Evolutionary conservation across 1,140 invertebrate genomes (phyloP), one percentile per base, ranked within the genome.

Genomic region (Mycetomoellerius zeteki): DNA sequence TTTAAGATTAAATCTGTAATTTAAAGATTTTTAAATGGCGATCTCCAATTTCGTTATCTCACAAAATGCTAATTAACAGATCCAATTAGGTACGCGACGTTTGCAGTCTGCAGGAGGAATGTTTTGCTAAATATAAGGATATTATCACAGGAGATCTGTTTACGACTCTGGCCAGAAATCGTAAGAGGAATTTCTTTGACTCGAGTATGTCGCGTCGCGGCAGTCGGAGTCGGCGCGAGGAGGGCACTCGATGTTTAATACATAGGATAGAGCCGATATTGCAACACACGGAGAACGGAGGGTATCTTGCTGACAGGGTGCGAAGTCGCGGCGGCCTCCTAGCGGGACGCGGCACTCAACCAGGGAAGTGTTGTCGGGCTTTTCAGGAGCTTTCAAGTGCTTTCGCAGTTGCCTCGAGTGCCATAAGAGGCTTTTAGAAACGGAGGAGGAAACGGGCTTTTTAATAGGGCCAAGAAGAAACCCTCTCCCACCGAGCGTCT

Each of bases 381-480:
- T 95, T 95, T 95, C 95, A 95, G 94, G 94, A 95, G 94, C 95
- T 95, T 95, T 95, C 95, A 95, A 95, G 94, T 95, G 94, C 95
- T 95, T 95, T 95, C 92, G 92, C 95, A 95, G 95, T 95, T 95
- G 94, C 95, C 94, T 95, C 94, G 94, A 95, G 95, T 95, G 93
- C 93, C 92, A 92, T 95, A 95, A 95, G 95, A 95, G 94, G 94
- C 94, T 95, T 95, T 95, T 94, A 95, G 94, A 95, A 95, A 95
- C 93, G 94, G 93, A 95, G 94, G 94, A 94, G 94, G 94, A 95
- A 95, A 95, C 94, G 93, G 94, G 94, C 94, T 95, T 95, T 95
- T 95, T 95, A 95, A 95, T 95, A 95, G 94, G 94, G 93, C 94
- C 94, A 92, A 94, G 92, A 92, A 94, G 94, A 93, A 90, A 91